Base-by-base conservation (phyloP, 92 coral and sea anemone genomes). In the Umimayanthus chanpuru region DNA sequence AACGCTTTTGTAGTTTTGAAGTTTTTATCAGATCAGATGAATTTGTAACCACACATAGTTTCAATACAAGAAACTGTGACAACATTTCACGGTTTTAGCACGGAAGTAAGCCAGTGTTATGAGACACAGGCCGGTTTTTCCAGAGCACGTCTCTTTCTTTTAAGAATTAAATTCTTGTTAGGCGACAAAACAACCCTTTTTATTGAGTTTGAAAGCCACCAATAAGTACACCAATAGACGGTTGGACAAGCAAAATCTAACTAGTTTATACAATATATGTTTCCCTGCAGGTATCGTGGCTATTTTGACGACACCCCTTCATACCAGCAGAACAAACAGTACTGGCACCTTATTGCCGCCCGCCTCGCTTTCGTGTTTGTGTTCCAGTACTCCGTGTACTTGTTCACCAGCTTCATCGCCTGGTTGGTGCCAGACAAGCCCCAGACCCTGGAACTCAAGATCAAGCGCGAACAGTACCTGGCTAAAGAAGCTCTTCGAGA, bases 341-440 rank as follows among this genome's bases (percentile, higher is more conserved):
- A 93, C 92, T 96, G 98, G 98, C 94, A 96, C 80, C 81, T 96
- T 41, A 78, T 96, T 21, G 98, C 98, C 49, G 93, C 92, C 18
- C 98, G 98, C 80, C 90, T 96, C 78, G 96, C 96, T 43, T 96
- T 96, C 87, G 98, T 94, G 87, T 88, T 96, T 39, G 93, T 86
- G 38, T 94, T 96, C 91, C 94, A 93, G 90, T 94, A 93, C 88
- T 75, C 93, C 20, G 96, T 96, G 53, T 93, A 91, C 73, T 71
- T 91, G 49, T 44, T 94, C 47, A 94, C 94, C 40, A 85, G 88
- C 80, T 36, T 92, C 53, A 81, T 96, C n/a, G 98, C 94, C 30
- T 90, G 94, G 93, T 78, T 87, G 81, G 80, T 96, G n/a, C 96
- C 98, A 16, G 98, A 96, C 88, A 89, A 92, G 73, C 96, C 96